Base-by-base conservation (phyloP, 35 echinoderm and acorn worm species). In the Diadema setosum region DNA sequence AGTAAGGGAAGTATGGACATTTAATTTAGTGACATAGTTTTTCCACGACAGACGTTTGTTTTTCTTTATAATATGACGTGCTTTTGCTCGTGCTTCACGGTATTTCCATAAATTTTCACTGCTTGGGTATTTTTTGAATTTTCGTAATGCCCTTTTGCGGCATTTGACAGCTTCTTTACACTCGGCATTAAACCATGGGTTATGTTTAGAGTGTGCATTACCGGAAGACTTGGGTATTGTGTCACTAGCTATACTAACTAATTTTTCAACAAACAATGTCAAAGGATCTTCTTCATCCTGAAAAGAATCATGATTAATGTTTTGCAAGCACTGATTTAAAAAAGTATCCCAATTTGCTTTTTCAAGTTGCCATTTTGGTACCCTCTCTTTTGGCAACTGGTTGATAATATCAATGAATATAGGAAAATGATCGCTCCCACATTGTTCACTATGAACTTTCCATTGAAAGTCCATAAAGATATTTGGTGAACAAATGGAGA, bases 311-410 rank as follows among this genome's bases (percentile, higher is more conserved):
- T 11, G 9, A 52, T 52, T 52, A 52, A 52, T 52, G n/a, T 52
- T 52, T 52, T 52, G 48, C n/a, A 52, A 52, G 16, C 73, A 41
- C 1, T 45, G 81, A 56, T 55, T 57, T 5, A 8, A 45, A 49
- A 82, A 82, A 45, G 40, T 45, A 56, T 37, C 40, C 81, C 81
- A 82, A 45, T 82, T 45, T 20, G 44, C 81, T 52, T 82, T 82
- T 23, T 52, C 12, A 7, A 82, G 81, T 55, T 82, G 81, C 81
- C 81, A 82, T 45, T 45, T 56, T 12, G 81, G 81, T 15, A 57
- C 81, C 52, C 81, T 82, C 81, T 55, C 81, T 82, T 82, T 15
- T 5, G 81, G 43, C 81, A 56, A 45, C 14, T 5, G 45, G 39
- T 56, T 45, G 24, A 82, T 32, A 82, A 52, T 82, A 57, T 82